Evolutionary conservation across 1,140 invertebrate genomes (phyloP).

Genomic region (Drosophila gunungcola): DNA sequence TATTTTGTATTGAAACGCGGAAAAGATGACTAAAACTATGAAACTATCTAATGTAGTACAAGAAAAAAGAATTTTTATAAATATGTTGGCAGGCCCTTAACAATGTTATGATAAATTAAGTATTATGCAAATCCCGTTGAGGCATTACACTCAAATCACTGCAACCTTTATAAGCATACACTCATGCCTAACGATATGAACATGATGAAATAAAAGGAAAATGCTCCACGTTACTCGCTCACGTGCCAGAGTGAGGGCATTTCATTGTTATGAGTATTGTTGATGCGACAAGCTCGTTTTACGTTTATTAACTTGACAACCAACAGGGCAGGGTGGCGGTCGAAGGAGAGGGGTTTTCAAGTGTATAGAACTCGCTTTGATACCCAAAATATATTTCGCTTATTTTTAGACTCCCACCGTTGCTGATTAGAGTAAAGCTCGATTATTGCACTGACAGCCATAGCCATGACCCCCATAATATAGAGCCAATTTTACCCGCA

Average conservation of each 20-base stretch:
- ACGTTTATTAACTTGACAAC: slow-evolving; percentile 51
- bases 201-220: slow-evolving; percentile 3
- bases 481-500: background rate
- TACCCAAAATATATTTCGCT: slow-evolving; percentile 29
- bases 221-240: background rate
- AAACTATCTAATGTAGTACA: no score
- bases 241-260: slow-evolving; percentile 19
- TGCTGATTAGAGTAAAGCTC: slow-evolving; percentile 5
- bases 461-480: slow-evolving; percentile 12
- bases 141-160: background rate
- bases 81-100: no score
- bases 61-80: no score
- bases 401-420: slow-evolving; percentile 16
- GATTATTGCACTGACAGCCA: background rate
- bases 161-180: slow-evolving; percentile 2
- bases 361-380: slow-evolving; percentile 1
- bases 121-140: background rate
- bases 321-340: background rate
- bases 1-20: no score
- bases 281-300: slow-evolving; percentile 48
- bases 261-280: slow-evolving; percentile 48
- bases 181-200: background rate
- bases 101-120: no score
- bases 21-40: no score
- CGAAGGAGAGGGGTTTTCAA: background rate